Evolutionary conservation across 2,888 invertebrate genomes (phyloP).

Genomic region (Clanis bilineata): DNA sequence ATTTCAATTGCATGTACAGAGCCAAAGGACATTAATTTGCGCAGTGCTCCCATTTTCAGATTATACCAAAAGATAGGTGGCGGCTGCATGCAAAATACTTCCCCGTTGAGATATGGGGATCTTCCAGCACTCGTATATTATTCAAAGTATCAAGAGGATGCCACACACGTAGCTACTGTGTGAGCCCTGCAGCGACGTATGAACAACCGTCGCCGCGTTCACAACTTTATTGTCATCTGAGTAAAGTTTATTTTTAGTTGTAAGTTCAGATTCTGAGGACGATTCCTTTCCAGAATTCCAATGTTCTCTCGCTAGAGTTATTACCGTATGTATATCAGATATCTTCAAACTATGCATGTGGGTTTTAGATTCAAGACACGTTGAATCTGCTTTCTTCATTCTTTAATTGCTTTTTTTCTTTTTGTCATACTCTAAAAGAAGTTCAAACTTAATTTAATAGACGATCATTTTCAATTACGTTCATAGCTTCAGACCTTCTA

Average conservation of each 20-base stretch:
- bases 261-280: neutral
- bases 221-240: constrained; percentile 1
- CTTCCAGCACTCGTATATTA: constrained; percentile 66
- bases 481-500: too few species aligned
- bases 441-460: too few species aligned
- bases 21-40: constrained; percentile 34
- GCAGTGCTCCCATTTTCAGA: constrained; percentile 68
- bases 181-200: constrained; percentile 23
- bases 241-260: neutral
- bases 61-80: constrained; percentile 75
- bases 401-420: neutral
- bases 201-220: neutral
- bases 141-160: constrained; percentile 63
- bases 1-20: constrained; percentile 19
- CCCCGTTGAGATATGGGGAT: constrained; percentile 76
- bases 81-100: constrained; percentile 78
- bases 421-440: neutral
- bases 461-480: too few species aligned
- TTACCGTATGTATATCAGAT: constrained; percentile 15
- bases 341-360: constrained; percentile 4
- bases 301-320: constrained; percentile 16
- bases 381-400: neutral
- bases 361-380: neutral
- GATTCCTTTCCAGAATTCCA: constrained; percentile 16
- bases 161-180: constrained; percentile 72